Base-by-base conservation (phyloP, 2,888 invertebrate species). In the Eupeodes luniger region DNA sequence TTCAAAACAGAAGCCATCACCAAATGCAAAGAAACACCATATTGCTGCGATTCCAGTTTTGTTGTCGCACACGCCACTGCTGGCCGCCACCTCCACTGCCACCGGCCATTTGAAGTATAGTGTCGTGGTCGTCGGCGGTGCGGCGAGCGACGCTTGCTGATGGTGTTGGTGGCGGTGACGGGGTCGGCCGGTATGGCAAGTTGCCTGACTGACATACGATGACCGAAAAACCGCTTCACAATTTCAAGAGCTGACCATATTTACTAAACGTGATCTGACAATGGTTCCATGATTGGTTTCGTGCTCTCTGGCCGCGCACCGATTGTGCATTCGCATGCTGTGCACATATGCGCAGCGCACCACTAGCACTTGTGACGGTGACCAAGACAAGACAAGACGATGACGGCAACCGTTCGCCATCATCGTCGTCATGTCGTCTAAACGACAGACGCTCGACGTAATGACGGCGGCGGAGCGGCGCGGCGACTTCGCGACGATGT, bases 161-260 rank as follows among this genome's bases (percentile, higher is more conserved):
- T 16, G 40, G 40, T 40, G 62, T 11, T 40, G 62, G 16, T 7
- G 61, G 62, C 9, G 34, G 7, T 14, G 19, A 44, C 7, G 19
- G 19, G 53, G 3, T 40, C 11, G 40, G 53, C 66, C 10, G 49
- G 53, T 3, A 27, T 78, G 69, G 72, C 62, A 67, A 70, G 40
- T 36, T 51, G 75, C 79, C 69, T 69, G 85, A 81, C 86, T 72
- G 85, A 86, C 85, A 74, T 34, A 74, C 85, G 77, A 70, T 82
- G 81, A 82, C 85, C 77, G 82, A 86, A 82, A 83, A 79, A 86
- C 82, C 16, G 72, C 85, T 85, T 75, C 85, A 85, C 69, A 81
- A 67, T 76, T 66, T 82, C 85, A 81, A 85, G 82, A 82, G 82
- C 72, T 76, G 78, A 70, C 74, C 82, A 79, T 86, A 79, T 83